Evolutionary conservation across 2,113 vertebrate species (phyloP).

Genomic region (Enhydra lutris): DNA sequence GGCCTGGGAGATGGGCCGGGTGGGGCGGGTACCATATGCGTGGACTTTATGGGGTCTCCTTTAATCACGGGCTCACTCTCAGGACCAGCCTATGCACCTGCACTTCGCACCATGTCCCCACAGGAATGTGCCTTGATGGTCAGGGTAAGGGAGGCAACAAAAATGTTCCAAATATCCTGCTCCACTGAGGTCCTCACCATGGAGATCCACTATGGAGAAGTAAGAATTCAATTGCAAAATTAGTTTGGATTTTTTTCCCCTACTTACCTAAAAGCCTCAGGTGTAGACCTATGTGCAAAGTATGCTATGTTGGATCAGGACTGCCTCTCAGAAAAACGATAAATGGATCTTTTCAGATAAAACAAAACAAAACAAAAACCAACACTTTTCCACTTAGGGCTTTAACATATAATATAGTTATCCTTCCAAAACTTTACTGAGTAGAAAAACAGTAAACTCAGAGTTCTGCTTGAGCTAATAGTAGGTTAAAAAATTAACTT

Average conservation of each 20-base stretch:
- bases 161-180: background rate
- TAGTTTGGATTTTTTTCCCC: background rate
- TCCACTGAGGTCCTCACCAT: background rate
- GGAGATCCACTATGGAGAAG: background rate
- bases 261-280: background rate
- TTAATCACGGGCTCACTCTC: background rate
- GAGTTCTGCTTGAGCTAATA: background rate
- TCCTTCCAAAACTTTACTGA: background rate
- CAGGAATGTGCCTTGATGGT: background rate
- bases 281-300: background rate
- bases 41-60: background rate
- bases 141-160: background rate
- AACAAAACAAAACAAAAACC: too few species aligned
- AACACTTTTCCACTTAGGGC: background rate
- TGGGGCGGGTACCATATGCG: background rate
- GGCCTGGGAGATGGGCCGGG: fast-evolving
- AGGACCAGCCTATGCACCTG: background rate
- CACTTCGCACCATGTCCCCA: background rate
- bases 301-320: background rate
- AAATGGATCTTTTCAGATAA: background rate
- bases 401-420: background rate
- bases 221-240: background rate
- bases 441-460: background rate
- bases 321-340: background rate
- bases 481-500: background rate